phyloP scores from a whole-genome alignment of 2,113 vertebrate genomes.

The Hassar affinis region DNA sequence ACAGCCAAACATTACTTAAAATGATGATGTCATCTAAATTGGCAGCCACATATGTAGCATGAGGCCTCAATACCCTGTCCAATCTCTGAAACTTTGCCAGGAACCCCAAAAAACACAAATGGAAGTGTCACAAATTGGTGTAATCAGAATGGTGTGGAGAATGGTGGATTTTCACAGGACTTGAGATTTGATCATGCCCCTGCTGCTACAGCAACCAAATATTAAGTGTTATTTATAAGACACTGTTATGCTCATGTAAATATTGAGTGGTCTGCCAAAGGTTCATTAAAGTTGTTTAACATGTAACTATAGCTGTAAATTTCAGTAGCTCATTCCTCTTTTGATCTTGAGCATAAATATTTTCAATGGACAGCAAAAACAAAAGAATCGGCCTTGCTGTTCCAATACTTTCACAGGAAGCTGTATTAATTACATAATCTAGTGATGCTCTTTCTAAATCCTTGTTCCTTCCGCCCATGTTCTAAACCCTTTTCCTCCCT shows the following conservation, averaged over 20 bases:
- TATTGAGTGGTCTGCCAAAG: background rate
- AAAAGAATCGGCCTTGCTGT: background rate
- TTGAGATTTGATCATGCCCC: too few species aligned
- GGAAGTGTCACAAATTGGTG: too few species aligned
- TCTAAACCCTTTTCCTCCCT: background rate
- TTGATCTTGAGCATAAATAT: background rate
- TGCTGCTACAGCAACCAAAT: background rate
- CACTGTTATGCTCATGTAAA: background rate
- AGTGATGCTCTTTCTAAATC: background rate
- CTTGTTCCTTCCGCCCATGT: background rate
- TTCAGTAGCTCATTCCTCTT: too few species aligned
- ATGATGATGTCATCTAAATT: too few species aligned
- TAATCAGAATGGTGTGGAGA: too few species aligned
- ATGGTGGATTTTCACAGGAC: too few species aligned
- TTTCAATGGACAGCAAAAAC: background rate
- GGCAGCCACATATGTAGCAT: too few species aligned
- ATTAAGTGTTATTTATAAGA: background rate
- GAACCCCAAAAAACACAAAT: too few species aligned
- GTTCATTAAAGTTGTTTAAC: background rate
- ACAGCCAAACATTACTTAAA: too few species aligned
- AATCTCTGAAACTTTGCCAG: too few species aligned
- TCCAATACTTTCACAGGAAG: background rate
- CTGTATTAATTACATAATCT: background rate
- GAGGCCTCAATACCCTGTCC: too few species aligned
- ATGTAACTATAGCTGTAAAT: background rate